A percentile compares a stretch with the other conserved stretches of the same genome.
These are phyloP conservation scores for Xanthostigma xanthostigma DNA, from an alignment of 2,888 invertebrate genomes.

Conservation along the genomic window DNA sequence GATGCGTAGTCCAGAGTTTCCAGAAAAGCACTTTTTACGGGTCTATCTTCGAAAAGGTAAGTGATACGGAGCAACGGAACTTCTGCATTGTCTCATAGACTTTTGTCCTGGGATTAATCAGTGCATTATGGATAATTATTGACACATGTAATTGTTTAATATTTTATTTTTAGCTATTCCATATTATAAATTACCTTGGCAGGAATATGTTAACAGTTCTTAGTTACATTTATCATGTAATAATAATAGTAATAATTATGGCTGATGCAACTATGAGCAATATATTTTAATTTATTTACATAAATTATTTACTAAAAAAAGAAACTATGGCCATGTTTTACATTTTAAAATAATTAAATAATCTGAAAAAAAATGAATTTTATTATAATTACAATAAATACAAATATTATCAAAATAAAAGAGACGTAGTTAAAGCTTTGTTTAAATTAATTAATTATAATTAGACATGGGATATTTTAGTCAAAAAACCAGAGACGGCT, in stretches of 20 bases:
- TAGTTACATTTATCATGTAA: background rate
- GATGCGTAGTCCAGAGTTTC: too few species aligned
- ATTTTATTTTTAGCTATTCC: conserved; percentile 6
- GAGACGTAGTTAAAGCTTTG: background rate
- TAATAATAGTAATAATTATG: background rate
- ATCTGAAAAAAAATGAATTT: background rate
- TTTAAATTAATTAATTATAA: background rate
- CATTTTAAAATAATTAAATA: background rate
- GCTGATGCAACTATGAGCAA: conserved; percentile 1
- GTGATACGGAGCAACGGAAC: too few species aligned
- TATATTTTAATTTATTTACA: background rate
- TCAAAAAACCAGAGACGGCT: background rate
- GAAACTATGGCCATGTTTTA: background rate
- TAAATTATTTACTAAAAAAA: background rate
- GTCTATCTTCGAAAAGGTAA: too few species aligned
- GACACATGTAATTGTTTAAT: background rate
- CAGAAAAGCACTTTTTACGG: too few species aligned
- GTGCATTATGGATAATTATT: too few species aligned
- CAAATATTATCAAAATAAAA: background rate
- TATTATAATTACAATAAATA: background rate
- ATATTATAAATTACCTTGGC: conserved; percentile 7
- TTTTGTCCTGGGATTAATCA: too few species aligned
- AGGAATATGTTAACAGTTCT: conserved; percentile 7
- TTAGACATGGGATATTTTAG: background rate
- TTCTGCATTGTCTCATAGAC: too few species aligned